A percentile compares a stretch with the other conserved stretches of the same genome.
Conservation (phyloP, 2,797 vertebrate genomes). For the Myotis findleyi region DNA sequence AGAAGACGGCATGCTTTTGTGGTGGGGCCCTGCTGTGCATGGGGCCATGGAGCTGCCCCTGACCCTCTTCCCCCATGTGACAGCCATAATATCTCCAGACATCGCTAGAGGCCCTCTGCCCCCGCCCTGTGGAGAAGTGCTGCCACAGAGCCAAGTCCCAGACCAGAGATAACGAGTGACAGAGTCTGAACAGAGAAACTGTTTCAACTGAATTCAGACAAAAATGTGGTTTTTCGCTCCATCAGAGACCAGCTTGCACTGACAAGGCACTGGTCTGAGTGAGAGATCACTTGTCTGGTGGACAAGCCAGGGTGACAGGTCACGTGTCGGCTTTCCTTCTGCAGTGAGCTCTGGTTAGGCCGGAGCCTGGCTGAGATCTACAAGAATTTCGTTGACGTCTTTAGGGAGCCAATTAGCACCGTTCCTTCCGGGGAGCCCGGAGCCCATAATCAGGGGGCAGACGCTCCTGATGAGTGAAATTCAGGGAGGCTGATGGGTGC, state of each 20-base stretch:
- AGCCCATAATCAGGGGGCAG: not conserved
- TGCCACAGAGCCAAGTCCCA: not conserved
- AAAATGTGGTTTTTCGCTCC: accelerated
- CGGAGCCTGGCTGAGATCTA: too few species aligned
- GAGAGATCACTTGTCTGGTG: not conserved
- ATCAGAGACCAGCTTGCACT: accelerated
- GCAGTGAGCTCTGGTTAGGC: too few species aligned
- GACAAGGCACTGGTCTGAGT: not conserved
- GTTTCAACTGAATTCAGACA: not conserved
- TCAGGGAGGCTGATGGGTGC: not conserved
- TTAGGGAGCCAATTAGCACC: not conserved
- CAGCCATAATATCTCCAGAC: not conserved
- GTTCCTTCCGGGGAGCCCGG: accelerated
- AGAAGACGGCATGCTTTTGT: too few species aligned
- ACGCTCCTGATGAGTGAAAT: not conserved
- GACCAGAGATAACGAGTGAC: accelerated
- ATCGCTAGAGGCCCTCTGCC: too few species aligned
- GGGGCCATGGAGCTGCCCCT: not conserved
- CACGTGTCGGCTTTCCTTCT: accelerated
- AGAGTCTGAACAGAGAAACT: not conserved
- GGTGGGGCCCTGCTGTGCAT: accelerated
- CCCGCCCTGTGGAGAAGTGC: not conserved
- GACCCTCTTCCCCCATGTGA: accelerated
- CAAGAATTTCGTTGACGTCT: accelerated
- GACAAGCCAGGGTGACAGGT: accelerated